Evolutionary conservation across 2,888 invertebrate genomes (phyloP).

Genomic region (Leucophenga montana): DNA sequence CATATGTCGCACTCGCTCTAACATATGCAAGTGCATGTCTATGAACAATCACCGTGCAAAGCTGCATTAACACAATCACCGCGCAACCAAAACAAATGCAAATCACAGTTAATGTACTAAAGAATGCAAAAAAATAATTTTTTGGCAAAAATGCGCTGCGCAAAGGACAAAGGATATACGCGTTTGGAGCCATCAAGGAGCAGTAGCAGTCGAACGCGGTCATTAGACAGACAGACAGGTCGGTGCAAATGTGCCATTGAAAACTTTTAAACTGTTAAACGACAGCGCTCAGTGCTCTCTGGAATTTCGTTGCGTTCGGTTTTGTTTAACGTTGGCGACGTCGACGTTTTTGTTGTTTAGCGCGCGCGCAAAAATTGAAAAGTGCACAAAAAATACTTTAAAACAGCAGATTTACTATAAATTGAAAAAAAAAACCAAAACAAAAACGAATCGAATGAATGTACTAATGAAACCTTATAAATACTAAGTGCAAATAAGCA

Average conservation of each 20-base stretch:
- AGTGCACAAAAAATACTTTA: slow-evolving; percentile 17
- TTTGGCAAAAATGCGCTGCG: neutral
- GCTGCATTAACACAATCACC: too few species aligned
- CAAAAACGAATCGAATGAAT: too few species aligned
- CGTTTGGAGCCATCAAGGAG: slow-evolving; percentile 1
- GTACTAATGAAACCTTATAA: slow-evolving; percentile 22
- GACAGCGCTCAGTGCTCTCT: slow-evolving; percentile 48
- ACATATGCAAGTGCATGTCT: too few species aligned
- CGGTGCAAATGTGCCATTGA: slow-evolving; percentile 37
- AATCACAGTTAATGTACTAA: too few species aligned
- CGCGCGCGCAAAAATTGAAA: slow-evolving; percentile 37
- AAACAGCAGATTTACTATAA: neutral
- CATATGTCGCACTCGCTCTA: too few species aligned
- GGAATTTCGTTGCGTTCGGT: slow-evolving; percentile 49
- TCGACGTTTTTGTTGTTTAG: too few species aligned
- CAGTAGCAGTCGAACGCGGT: too few species aligned
- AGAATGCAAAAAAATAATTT: too few species aligned
- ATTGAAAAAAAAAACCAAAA: slow-evolving; percentile 9
- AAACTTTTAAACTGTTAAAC: too few species aligned
- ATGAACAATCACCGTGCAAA: too few species aligned
- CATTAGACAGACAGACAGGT: neutral
- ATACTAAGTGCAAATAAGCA: neutral
- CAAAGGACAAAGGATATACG: slow-evolving; percentile 45
- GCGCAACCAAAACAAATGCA: too few species aligned
- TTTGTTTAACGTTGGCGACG: slow-evolving; percentile 31